phyloP scores from a whole-genome alignment of 2,888 invertebrate species.

The Flexamia atlantica region DNA sequence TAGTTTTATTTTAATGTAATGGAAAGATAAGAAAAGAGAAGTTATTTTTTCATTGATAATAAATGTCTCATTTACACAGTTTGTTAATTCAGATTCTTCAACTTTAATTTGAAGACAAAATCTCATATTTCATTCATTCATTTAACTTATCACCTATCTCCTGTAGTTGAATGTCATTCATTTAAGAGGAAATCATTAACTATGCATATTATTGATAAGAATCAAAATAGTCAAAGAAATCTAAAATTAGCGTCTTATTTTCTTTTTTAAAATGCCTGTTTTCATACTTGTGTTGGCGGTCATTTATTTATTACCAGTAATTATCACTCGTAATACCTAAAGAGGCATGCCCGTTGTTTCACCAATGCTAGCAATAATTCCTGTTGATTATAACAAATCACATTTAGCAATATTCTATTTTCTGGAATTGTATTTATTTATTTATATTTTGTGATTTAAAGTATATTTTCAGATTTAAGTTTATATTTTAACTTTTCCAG shows the following conservation, averaged over 20 bases:
- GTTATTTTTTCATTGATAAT: background rate
- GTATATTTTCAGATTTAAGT: no score
- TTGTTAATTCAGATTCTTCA: background rate
- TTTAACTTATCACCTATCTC: slow-evolving; percentile 25
- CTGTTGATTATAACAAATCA: background rate
- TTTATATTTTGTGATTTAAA: no score
- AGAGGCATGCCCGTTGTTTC: no score
- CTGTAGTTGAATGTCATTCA: background rate
- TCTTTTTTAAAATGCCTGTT: background rate
- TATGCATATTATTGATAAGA: slow-evolving; percentile 12
- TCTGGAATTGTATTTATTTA: no score
- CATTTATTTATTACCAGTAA: background rate
- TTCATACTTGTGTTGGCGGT: background rate
- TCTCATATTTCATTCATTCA: background rate
- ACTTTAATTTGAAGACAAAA: background rate
- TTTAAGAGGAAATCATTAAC: background rate
- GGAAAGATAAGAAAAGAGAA: background rate
- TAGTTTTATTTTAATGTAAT: no score
- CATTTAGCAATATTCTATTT: background rate
- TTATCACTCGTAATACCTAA: no score
- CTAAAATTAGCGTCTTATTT: background rate
- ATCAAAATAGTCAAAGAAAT: background rate
- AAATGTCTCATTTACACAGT: background rate
- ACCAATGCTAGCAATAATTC: no score
- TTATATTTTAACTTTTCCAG: no score